Evolutionary conservation across 2,113 vertebrate species (phyloP).

Genomic region (Chloebia gouldiae): DNA sequence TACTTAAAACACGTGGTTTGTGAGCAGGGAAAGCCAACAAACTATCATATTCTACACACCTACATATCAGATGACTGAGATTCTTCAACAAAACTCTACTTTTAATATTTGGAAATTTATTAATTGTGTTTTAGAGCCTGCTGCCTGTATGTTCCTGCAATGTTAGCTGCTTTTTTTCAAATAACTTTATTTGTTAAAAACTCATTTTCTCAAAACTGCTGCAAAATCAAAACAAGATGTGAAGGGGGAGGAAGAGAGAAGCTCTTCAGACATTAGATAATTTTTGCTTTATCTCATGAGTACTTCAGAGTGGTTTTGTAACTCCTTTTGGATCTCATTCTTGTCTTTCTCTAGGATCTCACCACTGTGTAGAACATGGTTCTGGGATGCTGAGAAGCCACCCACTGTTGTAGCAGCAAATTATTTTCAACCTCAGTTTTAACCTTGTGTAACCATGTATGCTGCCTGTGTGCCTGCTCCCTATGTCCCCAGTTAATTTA

Average conservation of each 20-base stretch:
- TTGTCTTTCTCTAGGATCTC: not conserved
- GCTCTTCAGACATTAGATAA: not conserved
- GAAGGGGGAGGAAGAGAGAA: not conserved
- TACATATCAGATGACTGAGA: not conserved
- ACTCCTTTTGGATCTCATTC: not conserved
- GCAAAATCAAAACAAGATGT: not conserved
- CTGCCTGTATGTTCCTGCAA: not conserved
- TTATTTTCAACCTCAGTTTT: not conserved
- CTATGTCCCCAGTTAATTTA: not conserved
- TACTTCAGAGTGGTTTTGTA: not conserved
- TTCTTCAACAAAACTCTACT: not conserved
- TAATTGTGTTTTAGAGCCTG: not conserved
- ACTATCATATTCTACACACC: not conserved
- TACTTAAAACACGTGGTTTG: not conserved
- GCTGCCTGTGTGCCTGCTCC: not conserved
- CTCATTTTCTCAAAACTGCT: not conserved
- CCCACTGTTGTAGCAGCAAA: not conserved
- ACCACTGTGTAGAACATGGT: not conserved
- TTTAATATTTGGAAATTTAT: not conserved
- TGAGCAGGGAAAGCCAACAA: slow-evolving; percentile 1
- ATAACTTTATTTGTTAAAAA: not conserved
- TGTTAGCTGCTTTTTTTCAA: not conserved
- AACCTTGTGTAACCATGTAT: not conserved
- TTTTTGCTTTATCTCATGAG: not conserved
- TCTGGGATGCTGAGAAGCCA: not conserved